Percentiles rank a stretch among this genome's conserved stretches.
phyloP scores from a whole-genome alignment of 2,888 invertebrate species.

The Diogma glabrata region DNA sequence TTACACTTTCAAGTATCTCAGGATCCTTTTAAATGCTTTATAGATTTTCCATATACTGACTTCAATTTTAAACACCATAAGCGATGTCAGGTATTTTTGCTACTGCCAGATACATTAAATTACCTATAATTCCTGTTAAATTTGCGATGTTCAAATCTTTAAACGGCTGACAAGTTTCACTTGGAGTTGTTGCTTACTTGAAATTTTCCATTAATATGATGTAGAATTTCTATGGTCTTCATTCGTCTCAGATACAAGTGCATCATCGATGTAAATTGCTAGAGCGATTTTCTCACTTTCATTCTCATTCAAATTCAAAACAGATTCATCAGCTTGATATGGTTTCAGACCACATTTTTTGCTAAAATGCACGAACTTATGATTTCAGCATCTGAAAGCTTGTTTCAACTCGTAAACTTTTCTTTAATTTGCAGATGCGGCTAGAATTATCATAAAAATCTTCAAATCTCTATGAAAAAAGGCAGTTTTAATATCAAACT shows the following conservation, averaged over 20 bases:
- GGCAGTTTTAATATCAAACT: conserved; percentile 18
- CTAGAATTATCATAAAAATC: conserved; percentile 13
- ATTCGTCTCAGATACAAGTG: conserved; percentile 7
- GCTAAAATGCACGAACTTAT: conserved; percentile 20
- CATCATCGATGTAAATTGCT: conserved; percentile 12
- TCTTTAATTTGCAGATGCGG: conserved; percentile 12
- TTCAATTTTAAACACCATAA: conserved; percentile 5
- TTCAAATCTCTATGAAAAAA: conserved; percentile 15
- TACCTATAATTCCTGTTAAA: conserved; percentile 9
- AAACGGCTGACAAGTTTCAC: too few relatives aligned
- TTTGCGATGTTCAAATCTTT: too few relatives aligned
- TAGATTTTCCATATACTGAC: conserved; percentile 15
- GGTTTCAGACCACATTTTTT: conserved; percentile 19
- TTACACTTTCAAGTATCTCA: too few relatives aligned
- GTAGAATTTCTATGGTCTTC: too few relatives aligned
- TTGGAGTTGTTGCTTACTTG: too few relatives aligned
- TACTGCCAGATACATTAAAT: conserved; percentile 10
- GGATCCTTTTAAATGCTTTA: conserved; percentile 16
- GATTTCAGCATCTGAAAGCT: conserved; percentile 19
- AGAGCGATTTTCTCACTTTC: background rate
- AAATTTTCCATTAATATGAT: too few relatives aligned
- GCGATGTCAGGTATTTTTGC: conserved; percentile 10
- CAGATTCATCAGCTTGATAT: conserved; percentile 22
- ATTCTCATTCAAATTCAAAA: background rate
- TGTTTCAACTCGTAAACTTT: conserved; percentile 17